These are phyloP conservation scores for Gnathonemus echidnorhynchus DNA, from an alignment of 2,113 vertebrate species.

Conservation along the genomic window DNA sequence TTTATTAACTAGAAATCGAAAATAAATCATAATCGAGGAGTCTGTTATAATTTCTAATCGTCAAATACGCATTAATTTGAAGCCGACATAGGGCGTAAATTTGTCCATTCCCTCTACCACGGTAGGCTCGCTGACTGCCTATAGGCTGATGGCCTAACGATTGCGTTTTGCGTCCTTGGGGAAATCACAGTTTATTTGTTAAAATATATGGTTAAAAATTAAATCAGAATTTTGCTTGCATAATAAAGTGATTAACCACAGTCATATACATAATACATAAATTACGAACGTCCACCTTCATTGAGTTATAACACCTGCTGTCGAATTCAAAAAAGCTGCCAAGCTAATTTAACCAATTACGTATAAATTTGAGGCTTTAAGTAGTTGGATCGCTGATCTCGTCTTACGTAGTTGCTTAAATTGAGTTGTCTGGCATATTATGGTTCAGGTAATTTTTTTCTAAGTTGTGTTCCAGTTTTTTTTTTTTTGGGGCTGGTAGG, in stretches of 20 bases:
- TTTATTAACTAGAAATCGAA: not conserved
- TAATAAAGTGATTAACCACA: not conserved
- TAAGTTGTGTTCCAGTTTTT: not conserved
- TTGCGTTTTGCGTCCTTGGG: not conserved
- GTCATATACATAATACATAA: not conserved
- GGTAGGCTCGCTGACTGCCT: not conserved
- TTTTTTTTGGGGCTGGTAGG: not conserved
- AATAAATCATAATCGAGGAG: not conserved
- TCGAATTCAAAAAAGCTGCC: not conserved
- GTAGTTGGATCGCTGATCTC: not conserved
- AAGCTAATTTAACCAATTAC: not conserved
- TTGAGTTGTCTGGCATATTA: not conserved
- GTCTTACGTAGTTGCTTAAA: not conserved
- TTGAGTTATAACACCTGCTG: not conserved
- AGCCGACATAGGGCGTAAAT: not conserved
- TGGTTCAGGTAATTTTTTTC: not conserved
- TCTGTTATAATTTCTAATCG: not conserved
- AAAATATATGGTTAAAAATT: not conserved
- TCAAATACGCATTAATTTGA: not conserved
- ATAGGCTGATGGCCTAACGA: not conserved
- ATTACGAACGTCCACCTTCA: not conserved
- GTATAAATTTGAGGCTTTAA: not conserved
- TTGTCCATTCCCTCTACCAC: not conserved
- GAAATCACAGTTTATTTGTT: not conserved
- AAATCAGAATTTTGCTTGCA: not conserved